These are phyloP conservation scores for Drosophila subquinaria DNA, from an alignment of 2,888 invertebrate genomes.

Conservation along the genomic window DNA sequence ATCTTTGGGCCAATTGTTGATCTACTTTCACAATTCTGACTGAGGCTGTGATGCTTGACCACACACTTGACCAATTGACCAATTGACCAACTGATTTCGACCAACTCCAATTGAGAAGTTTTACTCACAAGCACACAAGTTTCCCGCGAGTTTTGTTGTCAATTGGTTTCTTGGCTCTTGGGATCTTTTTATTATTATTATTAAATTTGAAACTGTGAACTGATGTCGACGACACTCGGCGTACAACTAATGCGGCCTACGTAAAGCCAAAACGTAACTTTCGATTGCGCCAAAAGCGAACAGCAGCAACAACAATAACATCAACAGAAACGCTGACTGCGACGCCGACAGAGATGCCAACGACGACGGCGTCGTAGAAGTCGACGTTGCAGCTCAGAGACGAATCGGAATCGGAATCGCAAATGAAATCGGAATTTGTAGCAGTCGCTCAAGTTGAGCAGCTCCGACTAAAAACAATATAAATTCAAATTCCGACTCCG, in stretches of 20 bases:
- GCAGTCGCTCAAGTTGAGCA: slow-evolving; percentile 37
- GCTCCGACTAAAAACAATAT: neutral
- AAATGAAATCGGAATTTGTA: slow-evolving; percentile 15
- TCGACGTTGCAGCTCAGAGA: slow-evolving; percentile 20
- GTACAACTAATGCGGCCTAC: slow-evolving; percentile 72
- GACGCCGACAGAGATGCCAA: slow-evolving; percentile 3
- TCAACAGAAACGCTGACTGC: neutral
- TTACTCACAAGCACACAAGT: slow-evolving; percentile 25
- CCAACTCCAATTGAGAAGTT: neutral
- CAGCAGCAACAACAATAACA: slow-evolving; percentile 15
- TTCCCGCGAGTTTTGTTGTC: slow-evolving; percentile 3
- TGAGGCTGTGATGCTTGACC: slow-evolving; percentile 5
- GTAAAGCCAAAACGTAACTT: slow-evolving; percentile 78
- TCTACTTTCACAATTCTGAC: slow-evolving; percentile 10
- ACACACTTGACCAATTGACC: slow-evolving; percentile 15
- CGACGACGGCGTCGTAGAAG: slow-evolving; percentile 9
- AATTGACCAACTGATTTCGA: slow-evolving; percentile 4
- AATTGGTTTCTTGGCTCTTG: neutral
- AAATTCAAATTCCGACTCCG: neutral
- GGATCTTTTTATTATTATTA: neutral
- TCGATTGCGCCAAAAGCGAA: slow-evolving; percentile 76
- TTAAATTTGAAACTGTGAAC: slow-evolving; percentile 52
- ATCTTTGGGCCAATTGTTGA: neutral
- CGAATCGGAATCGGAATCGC: slow-evolving; percentile 17
- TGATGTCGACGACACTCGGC: slow-evolving; percentile 66